A percentile compares a stretch with the other conserved stretches of the same genome.
Evolutionary conservation across 2,113 vertebrate genomes (phyloP).

Genomic region (Dicaeum eximium): DNA sequence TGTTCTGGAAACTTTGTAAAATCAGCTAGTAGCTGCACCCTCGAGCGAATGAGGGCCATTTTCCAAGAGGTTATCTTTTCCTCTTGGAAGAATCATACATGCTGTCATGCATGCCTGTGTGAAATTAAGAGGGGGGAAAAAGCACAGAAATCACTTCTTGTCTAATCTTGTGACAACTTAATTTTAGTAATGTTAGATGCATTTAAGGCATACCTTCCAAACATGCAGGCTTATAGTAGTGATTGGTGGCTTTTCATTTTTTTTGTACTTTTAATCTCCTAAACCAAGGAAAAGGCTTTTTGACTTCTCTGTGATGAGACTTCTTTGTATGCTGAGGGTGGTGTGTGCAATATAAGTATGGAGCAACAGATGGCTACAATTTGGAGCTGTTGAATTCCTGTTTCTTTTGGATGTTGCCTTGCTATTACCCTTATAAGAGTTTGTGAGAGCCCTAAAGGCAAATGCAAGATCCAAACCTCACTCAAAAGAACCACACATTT

Average conservation of each 20-base stretch:
- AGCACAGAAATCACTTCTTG: background rate
- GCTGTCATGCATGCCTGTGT: accelerated
- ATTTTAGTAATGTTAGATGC: background rate
- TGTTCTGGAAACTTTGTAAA: background rate
- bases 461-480: background rate
- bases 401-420: background rate
- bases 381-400: background rate
- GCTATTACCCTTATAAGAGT: background rate
- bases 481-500: background rate
- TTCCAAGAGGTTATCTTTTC: background rate
- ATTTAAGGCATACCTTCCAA: background rate
- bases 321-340: background rate
- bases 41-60: background rate
- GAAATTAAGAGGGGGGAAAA: background rate
- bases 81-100: background rate
- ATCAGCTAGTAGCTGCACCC: background rate
- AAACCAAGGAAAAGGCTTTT: background rate
- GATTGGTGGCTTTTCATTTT: background rate
- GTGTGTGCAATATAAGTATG: background rate
- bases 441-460: background rate
- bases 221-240: background rate
- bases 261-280: background rate
- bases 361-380: background rate
- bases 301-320: background rate
- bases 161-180: background rate